These are phyloP conservation scores for Apostichopus japonicus DNA, from an alignment of 35 echinoderm and acorn worm species.

Conservation along the genomic window DNA sequence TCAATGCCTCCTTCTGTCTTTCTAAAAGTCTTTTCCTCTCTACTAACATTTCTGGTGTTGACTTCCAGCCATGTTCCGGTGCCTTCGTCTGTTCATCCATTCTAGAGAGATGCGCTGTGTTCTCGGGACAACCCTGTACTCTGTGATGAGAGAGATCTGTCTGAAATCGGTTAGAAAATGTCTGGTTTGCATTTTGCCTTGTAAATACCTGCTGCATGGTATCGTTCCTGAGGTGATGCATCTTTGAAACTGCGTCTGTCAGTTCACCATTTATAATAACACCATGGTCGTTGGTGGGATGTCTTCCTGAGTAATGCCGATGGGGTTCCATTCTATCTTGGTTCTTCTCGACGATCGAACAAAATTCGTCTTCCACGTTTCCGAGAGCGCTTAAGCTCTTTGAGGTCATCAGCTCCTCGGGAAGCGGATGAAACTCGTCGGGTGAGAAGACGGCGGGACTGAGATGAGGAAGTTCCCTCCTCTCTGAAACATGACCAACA, in stretches of 20 bases:
- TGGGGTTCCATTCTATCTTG: background rate
- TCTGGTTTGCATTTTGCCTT: background rate
- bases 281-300: background rate
- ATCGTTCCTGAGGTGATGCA: background rate
- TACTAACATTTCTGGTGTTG: conserved; percentile 13
- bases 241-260: background rate
- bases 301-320: background rate
- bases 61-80: background rate
- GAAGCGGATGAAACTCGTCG: conserved; percentile 48
- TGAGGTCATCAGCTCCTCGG: conserved; percentile 41
- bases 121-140: background rate
- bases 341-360: background rate
- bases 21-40: conserved; percentile 16
- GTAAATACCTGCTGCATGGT: background rate
- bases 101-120: background rate
- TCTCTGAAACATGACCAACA: background rate
- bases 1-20: conserved; percentile 10
- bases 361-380: background rate
- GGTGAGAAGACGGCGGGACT: conserved; percentile 34
- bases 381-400: background rate
- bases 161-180: background rate
- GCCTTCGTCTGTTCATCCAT: background rate
- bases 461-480: background rate
- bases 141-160: background rate
- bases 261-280: background rate